These are phyloP conservation scores for Pseudolaguvia tuberculata DNA, from an alignment of 2,113 vertebrate species.

Conservation along the genomic window DNA sequence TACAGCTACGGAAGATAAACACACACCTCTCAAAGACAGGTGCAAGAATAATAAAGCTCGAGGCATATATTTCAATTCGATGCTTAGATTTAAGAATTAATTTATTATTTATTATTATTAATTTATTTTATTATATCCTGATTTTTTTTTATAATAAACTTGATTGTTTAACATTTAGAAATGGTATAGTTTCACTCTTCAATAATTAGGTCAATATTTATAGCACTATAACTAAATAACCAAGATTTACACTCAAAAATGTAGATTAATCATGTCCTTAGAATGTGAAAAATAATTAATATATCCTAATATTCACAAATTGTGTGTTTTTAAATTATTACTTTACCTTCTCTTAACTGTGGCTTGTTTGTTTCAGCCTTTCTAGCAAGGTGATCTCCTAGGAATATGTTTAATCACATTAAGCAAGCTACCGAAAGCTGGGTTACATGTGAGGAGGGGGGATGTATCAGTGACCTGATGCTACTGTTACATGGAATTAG, in stretches of 20 bases:
- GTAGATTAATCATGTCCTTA: too few relatives aligned
- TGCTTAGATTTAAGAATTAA: not conserved
- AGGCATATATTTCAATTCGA: not conserved
- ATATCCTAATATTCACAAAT: too few relatives aligned
- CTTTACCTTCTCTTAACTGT: not conserved
- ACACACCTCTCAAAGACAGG: slow-evolving; percentile 47
- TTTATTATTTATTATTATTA: too few relatives aligned
- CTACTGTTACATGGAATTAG: not conserved
- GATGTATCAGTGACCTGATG: slow-evolving; percentile 2
- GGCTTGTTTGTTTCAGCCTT: slow-evolving; percentile 11
- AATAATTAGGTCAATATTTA: too few relatives aligned
- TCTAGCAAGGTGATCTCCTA: not conserved
- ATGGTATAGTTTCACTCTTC: too few relatives aligned
- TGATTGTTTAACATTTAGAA: too few relatives aligned
- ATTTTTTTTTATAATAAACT: too few relatives aligned
- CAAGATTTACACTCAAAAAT: too few relatives aligned
- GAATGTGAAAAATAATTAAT: too few relatives aligned
- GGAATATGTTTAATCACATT: slow-evolving; percentile 25
- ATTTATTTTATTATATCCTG: too few relatives aligned
- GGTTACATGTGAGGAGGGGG: not conserved
- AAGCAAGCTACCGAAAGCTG: not conserved
- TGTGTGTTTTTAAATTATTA: not conserved
- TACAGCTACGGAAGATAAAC: slow-evolving; percentile 38
- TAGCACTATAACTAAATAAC: too few relatives aligned
- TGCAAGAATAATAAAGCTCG: slow-evolving; percentile 9